Percentiles rank a stretch among this genome's conserved stretches.
These are phyloP conservation scores for Hemaris fuciformis DNA, from an alignment of 2,888 invertebrate genomes.

Conservation along the genomic window DNA sequence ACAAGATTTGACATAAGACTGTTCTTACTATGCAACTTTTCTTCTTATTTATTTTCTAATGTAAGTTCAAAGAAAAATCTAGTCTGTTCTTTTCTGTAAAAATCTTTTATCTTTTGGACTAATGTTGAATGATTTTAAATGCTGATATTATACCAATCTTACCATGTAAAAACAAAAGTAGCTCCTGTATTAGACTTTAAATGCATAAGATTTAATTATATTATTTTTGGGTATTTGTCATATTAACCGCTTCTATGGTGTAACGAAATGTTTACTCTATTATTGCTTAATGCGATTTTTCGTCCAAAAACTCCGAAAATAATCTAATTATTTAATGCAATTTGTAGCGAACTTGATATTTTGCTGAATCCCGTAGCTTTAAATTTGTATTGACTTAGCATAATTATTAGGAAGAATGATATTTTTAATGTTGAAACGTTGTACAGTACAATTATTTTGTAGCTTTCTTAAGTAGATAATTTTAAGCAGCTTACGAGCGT, in stretches of 20 bases:
- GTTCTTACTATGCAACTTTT: too few relatives aligned
- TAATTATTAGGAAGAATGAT: background rate
- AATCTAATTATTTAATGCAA: background rate
- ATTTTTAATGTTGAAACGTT: conserved; percentile 8
- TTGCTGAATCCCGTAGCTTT: conserved; percentile 8
- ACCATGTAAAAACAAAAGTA: background rate
- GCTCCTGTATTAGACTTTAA: background rate
- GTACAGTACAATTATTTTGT: conserved; percentile 6
- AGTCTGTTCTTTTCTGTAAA: background rate
- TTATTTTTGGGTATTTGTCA: background rate
- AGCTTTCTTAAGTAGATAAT: background rate
- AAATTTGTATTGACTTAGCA: background rate
- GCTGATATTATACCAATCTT: background rate
- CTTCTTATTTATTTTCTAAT: too few relatives aligned
- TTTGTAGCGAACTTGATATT: background rate
- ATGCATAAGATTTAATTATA: background rate
- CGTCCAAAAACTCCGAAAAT: background rate
- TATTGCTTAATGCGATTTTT: background rate
- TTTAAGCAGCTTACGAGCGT: background rate
- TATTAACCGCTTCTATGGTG: too few relatives aligned
- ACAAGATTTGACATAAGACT: too few relatives aligned
- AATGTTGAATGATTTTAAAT: too few relatives aligned
- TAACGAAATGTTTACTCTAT: too few relatives aligned
- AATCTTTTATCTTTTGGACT: background rate
- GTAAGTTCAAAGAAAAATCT: too few relatives aligned